A percentile compares a stretch with the other conserved stretches of the same genome.
Conservation (phyloP, 2,797 vertebrate genomes). For the Melanotaenia parkinsoni region DNA sequence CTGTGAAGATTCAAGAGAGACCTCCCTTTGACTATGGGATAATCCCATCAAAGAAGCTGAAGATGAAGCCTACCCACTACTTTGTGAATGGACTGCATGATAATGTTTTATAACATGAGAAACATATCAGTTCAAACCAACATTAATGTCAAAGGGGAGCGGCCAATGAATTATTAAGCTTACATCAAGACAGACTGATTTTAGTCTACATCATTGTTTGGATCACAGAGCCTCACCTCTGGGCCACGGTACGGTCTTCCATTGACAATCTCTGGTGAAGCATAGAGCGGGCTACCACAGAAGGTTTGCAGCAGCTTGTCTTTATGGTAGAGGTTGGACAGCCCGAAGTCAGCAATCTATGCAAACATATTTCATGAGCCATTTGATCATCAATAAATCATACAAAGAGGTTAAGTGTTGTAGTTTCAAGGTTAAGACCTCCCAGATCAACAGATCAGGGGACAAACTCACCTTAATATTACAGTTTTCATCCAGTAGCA, state of each 20-base stretch:
- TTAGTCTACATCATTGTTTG: constrained; percentile 7
- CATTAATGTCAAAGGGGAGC: constrained; percentile 7
- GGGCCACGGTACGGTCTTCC: constrained; percentile 96
- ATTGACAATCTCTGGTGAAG: constrained; percentile 98
- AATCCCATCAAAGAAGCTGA: constrained; percentile 78
- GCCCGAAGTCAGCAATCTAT: constrained; percentile 98
- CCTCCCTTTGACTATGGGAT: constrained; percentile 50
- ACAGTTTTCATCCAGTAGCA: constrained; percentile 99
- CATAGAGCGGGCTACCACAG: constrained; percentile 97
- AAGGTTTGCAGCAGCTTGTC: constrained; percentile 98
- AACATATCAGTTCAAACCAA: constrained; percentile 23
- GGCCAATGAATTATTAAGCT: constrained; percentile 15
- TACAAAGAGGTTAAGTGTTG: not conserved
- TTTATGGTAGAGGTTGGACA: constrained; percentile 98
- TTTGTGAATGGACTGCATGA: constrained; percentile 42
- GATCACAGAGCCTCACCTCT: constrained; percentile 84
- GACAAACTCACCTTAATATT: constrained; percentile 93
- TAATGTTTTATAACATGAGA: constrained; percentile 15
- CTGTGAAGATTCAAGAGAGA: constrained; percentile 53
- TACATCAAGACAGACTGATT: not conserved
- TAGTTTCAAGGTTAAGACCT: not conserved
- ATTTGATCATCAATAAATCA: constrained; percentile 13
- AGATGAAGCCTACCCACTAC: constrained; percentile 53
- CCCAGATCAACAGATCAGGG: not conserved
- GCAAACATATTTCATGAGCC: constrained; percentile 37